A percentile compares a stretch with the other conserved stretches of the same genome.
Conservation (phyloP, 2,797 vertebrate species). For the Streptopelia turtur region DNA sequence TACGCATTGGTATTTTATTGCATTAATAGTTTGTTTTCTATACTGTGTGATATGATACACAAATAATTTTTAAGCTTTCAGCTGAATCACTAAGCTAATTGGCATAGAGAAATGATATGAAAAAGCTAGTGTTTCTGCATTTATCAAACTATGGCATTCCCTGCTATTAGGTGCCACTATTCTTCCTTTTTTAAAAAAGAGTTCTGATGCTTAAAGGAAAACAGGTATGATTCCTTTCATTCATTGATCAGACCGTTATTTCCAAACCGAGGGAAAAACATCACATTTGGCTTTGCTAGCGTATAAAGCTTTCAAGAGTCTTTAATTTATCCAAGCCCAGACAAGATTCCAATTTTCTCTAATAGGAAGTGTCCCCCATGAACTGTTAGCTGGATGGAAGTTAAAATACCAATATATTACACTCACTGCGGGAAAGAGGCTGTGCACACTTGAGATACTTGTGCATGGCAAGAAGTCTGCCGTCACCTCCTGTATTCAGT, state of each 20-base stretch:
- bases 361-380: background rate
- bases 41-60: rapidly evolving
- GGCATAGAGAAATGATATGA: background rate
- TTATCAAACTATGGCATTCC: background rate
- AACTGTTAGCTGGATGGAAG: background rate
- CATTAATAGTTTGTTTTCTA: background rate
- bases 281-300: background rate
- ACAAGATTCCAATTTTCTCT: background rate
- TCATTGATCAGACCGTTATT: background rate
- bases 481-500: background rate
- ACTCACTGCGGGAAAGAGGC: background rate
- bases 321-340: background rate
- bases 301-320: background rate
- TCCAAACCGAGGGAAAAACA: background rate
- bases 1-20: background rate
- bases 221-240: background rate
- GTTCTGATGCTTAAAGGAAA: background rate
- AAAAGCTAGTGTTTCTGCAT: background rate
- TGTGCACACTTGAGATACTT: background rate
- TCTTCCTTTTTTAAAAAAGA: background rate
- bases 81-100: background rate
- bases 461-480: background rate
- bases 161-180: background rate
- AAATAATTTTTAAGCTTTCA: background rate
- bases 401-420: background rate